phyloP scores from a whole-genome alignment of 2,113 vertebrate species.

The Poeciliopsis turrubarensis region DNA sequence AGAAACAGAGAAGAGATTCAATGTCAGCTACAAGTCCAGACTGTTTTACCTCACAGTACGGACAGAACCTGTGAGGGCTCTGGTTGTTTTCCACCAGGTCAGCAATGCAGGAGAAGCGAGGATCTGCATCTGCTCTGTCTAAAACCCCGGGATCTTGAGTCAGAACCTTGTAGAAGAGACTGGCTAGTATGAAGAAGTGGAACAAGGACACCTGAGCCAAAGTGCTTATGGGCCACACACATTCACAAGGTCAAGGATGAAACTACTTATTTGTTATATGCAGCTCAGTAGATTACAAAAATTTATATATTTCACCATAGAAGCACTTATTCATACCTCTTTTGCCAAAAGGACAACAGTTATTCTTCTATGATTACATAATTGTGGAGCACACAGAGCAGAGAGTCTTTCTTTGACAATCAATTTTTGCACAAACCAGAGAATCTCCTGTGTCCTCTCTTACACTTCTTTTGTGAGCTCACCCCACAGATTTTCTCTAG shows the following conservation, averaged over 20 bases:
- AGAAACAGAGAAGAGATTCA: background rate
- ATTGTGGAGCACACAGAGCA: no score
- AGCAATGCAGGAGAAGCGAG: constrained; percentile 72
- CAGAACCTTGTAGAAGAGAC: constrained; percentile 78
- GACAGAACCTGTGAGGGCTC: constrained; percentile 77
- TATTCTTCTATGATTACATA: no score
- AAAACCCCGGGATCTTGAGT: constrained; percentile 76
- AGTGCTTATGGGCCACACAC: constrained; percentile 68
- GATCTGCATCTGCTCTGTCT: constrained; percentile 62
- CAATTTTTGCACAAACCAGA: no score
- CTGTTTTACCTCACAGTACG: constrained; percentile 82
- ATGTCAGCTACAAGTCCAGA: background rate
- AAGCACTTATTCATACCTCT: no score
- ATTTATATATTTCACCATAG: no score
- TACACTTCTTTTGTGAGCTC: no score
- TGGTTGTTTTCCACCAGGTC: constrained; percentile 80
- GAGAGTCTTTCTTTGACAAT: no score
- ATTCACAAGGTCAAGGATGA: constrained; percentile 74
- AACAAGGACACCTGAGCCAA: constrained; percentile 74
- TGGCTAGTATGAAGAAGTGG: constrained; percentile 71
- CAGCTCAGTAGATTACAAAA: no score
- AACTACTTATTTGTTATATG: background rate
- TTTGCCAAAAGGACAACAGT: no score
- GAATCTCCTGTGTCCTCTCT: no score
- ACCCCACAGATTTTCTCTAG: no score